Evolutionary conservation across 2,113 vertebrate genomes (phyloP).

Genomic region (Fregata magnificens): DNA sequence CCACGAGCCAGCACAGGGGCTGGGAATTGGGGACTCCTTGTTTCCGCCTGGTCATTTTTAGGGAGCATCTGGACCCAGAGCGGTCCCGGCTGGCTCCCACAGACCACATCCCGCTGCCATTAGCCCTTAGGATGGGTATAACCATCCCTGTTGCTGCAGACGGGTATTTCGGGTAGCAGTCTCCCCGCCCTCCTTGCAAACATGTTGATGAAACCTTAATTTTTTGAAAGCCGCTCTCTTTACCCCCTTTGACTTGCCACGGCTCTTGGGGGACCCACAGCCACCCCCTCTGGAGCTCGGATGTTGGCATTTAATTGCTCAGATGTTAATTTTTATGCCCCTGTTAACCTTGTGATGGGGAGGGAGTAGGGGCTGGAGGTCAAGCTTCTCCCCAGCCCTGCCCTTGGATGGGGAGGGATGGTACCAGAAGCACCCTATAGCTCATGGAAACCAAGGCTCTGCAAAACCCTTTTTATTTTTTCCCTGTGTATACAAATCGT

Average conservation of each 20-base stretch:
- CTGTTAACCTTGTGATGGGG: not conserved
- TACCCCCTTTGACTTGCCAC: not conserved
- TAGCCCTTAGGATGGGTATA: not conserved
- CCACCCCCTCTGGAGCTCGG: not conserved
- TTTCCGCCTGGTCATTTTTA: not conserved
- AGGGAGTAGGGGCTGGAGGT: not conserved
- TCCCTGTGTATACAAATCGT: not conserved
- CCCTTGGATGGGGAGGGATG: not conserved
- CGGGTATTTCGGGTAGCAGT: accelerated
- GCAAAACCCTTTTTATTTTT: not conserved
- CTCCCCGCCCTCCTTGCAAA: not conserved
- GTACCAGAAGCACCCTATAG: not conserved
- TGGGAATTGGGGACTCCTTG: not conserved
- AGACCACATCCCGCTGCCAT: accelerated
- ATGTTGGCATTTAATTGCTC: not conserved
- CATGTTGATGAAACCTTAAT: not conserved
- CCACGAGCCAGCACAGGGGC: not conserved
- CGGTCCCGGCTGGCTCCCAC: not conserved
- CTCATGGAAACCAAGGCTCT: not conserved
- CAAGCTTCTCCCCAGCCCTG: not conserved
- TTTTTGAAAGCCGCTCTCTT: not conserved
- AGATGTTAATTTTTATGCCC: not conserved
- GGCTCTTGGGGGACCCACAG: not conserved
- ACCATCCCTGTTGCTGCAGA: not conserved
- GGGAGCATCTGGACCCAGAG: accelerated